phyloP scores from a whole-genome alignment of 2,888 invertebrate genomes.

The Deilephila elpenor region DNA sequence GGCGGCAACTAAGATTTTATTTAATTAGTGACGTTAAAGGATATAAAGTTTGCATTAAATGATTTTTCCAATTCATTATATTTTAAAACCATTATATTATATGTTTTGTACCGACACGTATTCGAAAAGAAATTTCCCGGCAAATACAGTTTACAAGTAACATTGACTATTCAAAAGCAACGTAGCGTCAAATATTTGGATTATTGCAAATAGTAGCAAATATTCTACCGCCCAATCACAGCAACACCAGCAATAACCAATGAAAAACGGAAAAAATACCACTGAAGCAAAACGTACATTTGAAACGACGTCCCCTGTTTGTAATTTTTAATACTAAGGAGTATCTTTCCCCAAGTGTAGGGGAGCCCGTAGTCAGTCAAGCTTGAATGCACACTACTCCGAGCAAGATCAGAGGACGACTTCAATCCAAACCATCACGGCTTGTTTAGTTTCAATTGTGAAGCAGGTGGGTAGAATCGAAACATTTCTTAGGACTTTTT shows the following conservation, averaged over 20 bases:
- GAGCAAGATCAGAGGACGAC: conserved; percentile 18
- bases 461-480: conserved; percentile 14
- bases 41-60: too few relatives aligned
- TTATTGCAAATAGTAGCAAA: background rate
- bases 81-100: too few relatives aligned
- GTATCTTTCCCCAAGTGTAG: background rate
- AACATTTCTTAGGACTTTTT: background rate
- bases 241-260: background rate
- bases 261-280: background rate
- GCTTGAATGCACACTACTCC: conserved; percentile 14
- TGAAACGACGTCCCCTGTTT: background rate
- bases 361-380: conserved; percentile 17
- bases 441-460: conserved; percentile 21
- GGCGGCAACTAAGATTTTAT: too few relatives aligned
- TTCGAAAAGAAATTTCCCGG: too few relatives aligned
- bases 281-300: background rate
- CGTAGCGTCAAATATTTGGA: background rate
- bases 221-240: background rate
- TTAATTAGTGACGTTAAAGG: too few relatives aligned
- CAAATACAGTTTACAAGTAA: too few relatives aligned
- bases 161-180: too few relatives aligned
- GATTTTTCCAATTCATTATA: too few relatives aligned
- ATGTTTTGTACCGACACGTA: too few relatives aligned
- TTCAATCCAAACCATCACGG: conserved; percentile 14
- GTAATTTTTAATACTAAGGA: conserved; percentile 24